These are phyloP conservation scores for Penaeus monodon DNA, from an alignment of 2,888 invertebrate genomes.

Conservation along the genomic window DNA sequence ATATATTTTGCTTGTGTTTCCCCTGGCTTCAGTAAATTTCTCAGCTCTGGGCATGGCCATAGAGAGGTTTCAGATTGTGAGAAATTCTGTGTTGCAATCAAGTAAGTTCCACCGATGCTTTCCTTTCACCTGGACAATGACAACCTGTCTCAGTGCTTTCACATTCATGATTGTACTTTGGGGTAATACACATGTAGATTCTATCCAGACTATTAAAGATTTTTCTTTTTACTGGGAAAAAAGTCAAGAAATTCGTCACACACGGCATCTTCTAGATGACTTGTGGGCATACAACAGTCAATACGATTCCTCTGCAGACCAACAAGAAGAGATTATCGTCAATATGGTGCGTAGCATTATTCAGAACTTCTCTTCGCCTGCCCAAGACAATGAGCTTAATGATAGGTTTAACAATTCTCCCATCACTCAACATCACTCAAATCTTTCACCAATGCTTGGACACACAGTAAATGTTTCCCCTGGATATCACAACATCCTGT, in stretches of 20 bases:
- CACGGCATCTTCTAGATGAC: conserved; percentile 38
- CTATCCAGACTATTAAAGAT: background rate
- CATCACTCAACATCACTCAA: too few relatives aligned
- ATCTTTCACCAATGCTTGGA: too few relatives aligned
- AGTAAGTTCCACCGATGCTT: background rate
- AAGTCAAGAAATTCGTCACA: conserved; percentile 2
- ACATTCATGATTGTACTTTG: conserved; percentile 22
- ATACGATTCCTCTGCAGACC: conserved; percentile 46
- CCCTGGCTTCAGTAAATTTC: conserved; percentile 35
- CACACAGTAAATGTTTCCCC: too few relatives aligned
- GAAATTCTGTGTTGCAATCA: background rate
- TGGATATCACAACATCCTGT: too few relatives aligned
- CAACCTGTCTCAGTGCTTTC: conserved; percentile 32
- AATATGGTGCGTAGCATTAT: conserved; percentile 51
- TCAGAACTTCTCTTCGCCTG: conserved; percentile 76
- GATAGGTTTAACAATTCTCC: too few relatives aligned
- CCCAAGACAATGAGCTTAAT: too few relatives aligned
- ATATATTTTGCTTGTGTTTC: conserved; percentile 19
- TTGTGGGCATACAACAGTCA: conserved; percentile 56
- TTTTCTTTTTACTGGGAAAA: conserved; percentile 31
- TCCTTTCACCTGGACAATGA: conserved; percentile 20
- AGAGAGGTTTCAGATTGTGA: conserved; percentile 10
- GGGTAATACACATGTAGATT: conserved; percentile 15
- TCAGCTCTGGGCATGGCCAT: conserved; percentile 27
- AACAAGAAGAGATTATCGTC: conserved; percentile 51